Base-by-base conservation (phyloP, 2,797 vertebrate species). In the Arnoldichthys spilopterus region DNA sequence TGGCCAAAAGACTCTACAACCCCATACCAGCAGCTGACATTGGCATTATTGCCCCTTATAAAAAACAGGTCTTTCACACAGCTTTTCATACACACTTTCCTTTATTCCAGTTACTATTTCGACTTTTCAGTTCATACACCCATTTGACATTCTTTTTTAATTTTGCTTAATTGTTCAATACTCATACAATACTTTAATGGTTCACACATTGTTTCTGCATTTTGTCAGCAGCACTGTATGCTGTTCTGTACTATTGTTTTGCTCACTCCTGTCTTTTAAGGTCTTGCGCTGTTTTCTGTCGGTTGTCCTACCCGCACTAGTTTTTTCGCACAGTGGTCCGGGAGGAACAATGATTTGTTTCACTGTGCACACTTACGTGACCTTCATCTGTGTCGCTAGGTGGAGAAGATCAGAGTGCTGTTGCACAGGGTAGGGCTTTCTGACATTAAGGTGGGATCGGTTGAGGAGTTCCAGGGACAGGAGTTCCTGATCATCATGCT, bases 391-490 rank as follows among this genome's bases (percentile, higher is more conserved):
- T 53, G 22, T 83, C 8, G 77, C 11, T 87, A 98, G 97, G 95
- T 93, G 78, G 96, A 98, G 89, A 99, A 98, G 90, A 98, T 98
- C 9, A 91, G 91, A 79, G 73, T 95, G 80, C 94, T 99, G 80
- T 89, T 99, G 62, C 88, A 88, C 82, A 95, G 90, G 16, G 92
- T 95, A 51, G 95, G 97, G 26, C 90, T 99, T 84, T 87, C 81
- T 53, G 95, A 97, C 74, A 91, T 99, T 76, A 98, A 98, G 86
- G 96, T 99, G 74, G 97, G 97, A 22, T 98, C 98, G 0, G 97
- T 99, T 28, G 97, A 99, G 87, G 96, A 98, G 87, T 99, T 99
- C 84, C 98, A 99, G 86, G 97, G 98, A 12, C 97, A 96, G 70
- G 98, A 99, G 83, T 95, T 91, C 78, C 85, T 93, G 80, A 95